These are phyloP conservation scores for Cheilosia vulpina DNA, from an alignment of 2,888 invertebrate species.

Conservation along the genomic window DNA sequence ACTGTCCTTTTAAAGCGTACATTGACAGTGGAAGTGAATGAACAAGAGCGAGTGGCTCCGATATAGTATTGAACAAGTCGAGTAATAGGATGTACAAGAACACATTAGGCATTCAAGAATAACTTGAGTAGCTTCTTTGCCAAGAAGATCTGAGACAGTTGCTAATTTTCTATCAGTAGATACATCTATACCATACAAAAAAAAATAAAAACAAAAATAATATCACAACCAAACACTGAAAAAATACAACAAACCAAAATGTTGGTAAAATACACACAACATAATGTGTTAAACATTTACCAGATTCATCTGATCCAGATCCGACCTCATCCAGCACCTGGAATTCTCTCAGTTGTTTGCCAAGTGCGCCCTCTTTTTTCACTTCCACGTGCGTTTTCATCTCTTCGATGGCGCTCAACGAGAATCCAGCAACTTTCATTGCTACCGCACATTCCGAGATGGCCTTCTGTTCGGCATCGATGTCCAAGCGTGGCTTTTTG, in stretches of 20 bases:
- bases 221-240: slow-evolving; percentile 5
- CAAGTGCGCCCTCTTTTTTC: slow-evolving; percentile 78
- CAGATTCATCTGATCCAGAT: slow-evolving; percentile 83
- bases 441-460: slow-evolving; percentile 77
- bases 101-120: too few species aligned
- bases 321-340: slow-evolving; percentile 88
- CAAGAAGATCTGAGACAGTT: too few species aligned
- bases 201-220: not conserved
- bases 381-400: slow-evolving; percentile 80
- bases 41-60: too few species aligned
- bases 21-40: too few species aligned
- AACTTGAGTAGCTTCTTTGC: too few species aligned
- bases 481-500: slow-evolving; percentile 75
- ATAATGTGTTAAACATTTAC: slow-evolving; percentile 67
- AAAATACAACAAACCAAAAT: not conserved
- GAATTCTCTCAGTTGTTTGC: slow-evolving; percentile 85
- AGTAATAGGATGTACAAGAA: too few species aligned
- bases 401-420: slow-evolving; percentile 81
- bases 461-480: slow-evolving; percentile 62
- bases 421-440: slow-evolving; percentile 81
- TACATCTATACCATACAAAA: not conserved
- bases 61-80: too few species aligned
- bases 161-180: too few species aligned
- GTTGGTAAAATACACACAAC: not conserved
- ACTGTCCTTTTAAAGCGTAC: too few species aligned